phyloP scores from a whole-genome alignment of 2,888 invertebrate species.

The Sicus ferrugineus region DNA sequence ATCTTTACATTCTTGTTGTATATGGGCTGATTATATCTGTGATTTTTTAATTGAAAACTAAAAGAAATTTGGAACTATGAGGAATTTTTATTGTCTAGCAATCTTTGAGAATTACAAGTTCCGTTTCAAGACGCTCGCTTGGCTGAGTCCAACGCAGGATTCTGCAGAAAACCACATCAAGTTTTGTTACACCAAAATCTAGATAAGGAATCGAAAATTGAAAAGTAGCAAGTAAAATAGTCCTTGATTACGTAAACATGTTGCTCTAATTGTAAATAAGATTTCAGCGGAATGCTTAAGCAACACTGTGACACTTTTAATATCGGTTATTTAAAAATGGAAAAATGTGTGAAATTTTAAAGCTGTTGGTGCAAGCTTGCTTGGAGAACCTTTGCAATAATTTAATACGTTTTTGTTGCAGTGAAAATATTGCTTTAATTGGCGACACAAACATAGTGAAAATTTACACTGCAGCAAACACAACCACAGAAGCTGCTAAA shows the following conservation, averaged over 20 bases:
- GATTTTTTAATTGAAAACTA: too few relatives aligned
- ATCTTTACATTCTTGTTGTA: too few relatives aligned
- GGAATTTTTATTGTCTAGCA: slow-evolving; percentile 35
- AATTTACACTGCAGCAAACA: slow-evolving; percentile 36
- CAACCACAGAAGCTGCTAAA: slow-evolving; percentile 14
- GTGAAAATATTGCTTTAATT: slow-evolving; percentile 45
- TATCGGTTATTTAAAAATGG: too few relatives aligned
- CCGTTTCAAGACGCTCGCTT: slow-evolving; percentile 45
- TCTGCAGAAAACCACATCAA: slow-evolving; percentile 39
- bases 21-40: too few relatives aligned
- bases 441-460: slow-evolving; percentile 47
- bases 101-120: slow-evolving; percentile 44
- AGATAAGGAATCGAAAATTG: slow-evolving; percentile 50
- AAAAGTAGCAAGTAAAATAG: too few relatives aligned
- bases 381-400: background rate
- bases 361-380: too few relatives aligned
- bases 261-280: slow-evolving; percentile 47
- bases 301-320: too few relatives aligned
- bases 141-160: slow-evolving; percentile 36
- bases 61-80: background rate
- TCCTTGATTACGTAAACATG: slow-evolving; percentile 43
- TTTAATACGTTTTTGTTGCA: slow-evolving; percentile 29
- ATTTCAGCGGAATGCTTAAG: slow-evolving; percentile 45
- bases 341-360: too few relatives aligned
- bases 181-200: too few relatives aligned